Evolutionary conservation across 2,797 vertebrate species (phyloP), one percentile per base, ranked within the genome.

Genomic region (Salmo trutta): DNA sequence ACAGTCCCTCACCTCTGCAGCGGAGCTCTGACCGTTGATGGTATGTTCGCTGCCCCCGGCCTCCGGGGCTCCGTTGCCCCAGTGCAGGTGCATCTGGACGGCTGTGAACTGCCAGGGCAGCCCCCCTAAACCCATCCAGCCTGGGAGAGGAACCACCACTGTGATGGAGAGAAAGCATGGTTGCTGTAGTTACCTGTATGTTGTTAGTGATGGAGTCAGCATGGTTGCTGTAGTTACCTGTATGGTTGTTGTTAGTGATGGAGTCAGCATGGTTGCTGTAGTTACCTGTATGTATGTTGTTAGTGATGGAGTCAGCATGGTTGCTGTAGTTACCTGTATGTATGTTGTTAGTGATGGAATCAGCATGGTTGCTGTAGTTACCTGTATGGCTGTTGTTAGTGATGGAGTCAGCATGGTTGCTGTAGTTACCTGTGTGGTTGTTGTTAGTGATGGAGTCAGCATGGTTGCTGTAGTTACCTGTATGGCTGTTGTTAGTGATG

Each of bases 21-120:
- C 92, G 21, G 92, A 89, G 1, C 93, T 91, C 65, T 84, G 85
- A 0, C 95, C 92, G 0, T 98, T 90, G 75, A 98, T 88, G 74
- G 91, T 95, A 81, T 98, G 97, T 87, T 99, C 97, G 0, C 97
- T 96, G 0, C 97, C 97, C 0, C 79, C 80, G 0, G 79, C 33
- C 16, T 64, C 77, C 0, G 91, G 90, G 0, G 90, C 88, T 0
- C 89, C 90, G 53, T 90, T 94, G 16, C 97, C 97, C 96, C 97
- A 98, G 86, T 99, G 97, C 69, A 98, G 93, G 80, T 98, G 97
- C 70, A 99, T 93, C 88, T 98, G 97, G 0, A 88, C 91, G 0
- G 96, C 96, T 0, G 92, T 91, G 27, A 93, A 98, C 64, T 91
- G 87, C 79, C 74, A 90, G 10, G 94, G 92, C 74, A 98, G 88